A percentile compares a stretch with the other conserved stretches of the same genome.
phyloP scores from a whole-genome alignment of 2,113 vertebrate genomes.

The Felis catus region DNA sequence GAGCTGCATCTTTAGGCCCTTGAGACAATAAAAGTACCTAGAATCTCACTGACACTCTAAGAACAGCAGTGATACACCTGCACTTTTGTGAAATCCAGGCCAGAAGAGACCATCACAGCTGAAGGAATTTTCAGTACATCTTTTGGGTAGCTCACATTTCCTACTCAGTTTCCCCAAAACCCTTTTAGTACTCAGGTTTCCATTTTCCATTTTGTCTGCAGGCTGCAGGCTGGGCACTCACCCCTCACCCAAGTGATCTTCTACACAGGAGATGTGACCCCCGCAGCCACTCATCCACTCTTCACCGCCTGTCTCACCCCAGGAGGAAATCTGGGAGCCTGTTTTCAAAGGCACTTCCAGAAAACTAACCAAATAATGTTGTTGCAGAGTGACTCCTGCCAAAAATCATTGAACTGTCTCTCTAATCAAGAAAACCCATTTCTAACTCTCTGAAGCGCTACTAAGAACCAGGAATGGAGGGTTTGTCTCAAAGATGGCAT shows the following conservation, averaged over 20 bases:
- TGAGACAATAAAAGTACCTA: not conserved
- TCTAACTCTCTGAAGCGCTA: not conserved
- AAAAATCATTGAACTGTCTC: not conserved
- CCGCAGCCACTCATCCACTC: not conserved
- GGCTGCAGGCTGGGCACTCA: not conserved
- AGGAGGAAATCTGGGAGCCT: not conserved
- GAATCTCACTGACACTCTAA: not conserved
- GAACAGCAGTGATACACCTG: not conserved
- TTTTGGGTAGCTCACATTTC: not conserved
- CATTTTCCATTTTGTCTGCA: not conserved
- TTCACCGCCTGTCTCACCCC: not conserved
- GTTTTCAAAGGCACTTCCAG: not conserved
- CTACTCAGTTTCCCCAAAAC: not conserved
- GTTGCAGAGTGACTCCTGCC: not conserved
- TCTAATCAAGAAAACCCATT: not conserved
- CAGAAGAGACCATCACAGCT: not conserved
- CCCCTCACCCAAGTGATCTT: not conserved
- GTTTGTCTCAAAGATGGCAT: not conserved
- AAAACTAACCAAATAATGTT: not conserved
- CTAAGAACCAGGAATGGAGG: not conserved
- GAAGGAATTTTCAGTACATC: not conserved
- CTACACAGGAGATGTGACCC: not conserved
- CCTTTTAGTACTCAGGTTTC: not conserved
- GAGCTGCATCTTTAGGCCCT: not conserved
- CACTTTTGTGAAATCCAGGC: conserved; percentile 15